A percentile compares a stretch with the other conserved stretches of the same genome.
phyloP scores from a whole-genome alignment of 2,113 vertebrate genomes.

The Hypocryptadius cinnamomeus region DNA sequence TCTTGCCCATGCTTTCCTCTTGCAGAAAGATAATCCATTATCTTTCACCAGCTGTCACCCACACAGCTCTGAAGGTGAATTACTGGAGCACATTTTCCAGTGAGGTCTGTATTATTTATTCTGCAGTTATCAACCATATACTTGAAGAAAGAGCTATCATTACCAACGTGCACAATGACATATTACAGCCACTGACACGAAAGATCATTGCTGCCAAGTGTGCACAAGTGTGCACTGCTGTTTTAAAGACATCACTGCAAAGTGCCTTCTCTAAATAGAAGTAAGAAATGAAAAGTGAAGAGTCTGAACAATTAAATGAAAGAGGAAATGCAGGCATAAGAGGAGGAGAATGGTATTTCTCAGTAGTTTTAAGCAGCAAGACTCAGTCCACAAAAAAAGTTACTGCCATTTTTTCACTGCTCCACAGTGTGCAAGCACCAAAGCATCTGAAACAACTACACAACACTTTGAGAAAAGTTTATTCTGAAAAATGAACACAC shows the following conservation, averaged over 20 bases:
- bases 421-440: background rate
- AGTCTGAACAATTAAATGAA: background rate
- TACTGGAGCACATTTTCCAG: background rate
- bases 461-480: background rate
- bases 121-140: background rate
- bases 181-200: background rate
- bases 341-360: background rate
- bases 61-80: background rate
- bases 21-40: slow-evolving; percentile 70
- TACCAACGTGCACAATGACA: background rate
- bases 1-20: slow-evolving; percentile 16
- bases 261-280: background rate
- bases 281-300: background rate
- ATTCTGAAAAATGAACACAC: background rate
- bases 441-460: background rate
- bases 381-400: background rate
- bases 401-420: background rate
- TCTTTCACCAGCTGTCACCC: slow-evolving; percentile 71
- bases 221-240: background rate
- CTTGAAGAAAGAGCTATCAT: background rate
- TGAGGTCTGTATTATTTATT: background rate
- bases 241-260: background rate
- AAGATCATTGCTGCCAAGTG: background rate
- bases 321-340: background rate
- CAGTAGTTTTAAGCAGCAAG: background rate